phyloP scores from a whole-genome alignment of 2,888 invertebrate genomes.

The Xanthia togata region DNA sequence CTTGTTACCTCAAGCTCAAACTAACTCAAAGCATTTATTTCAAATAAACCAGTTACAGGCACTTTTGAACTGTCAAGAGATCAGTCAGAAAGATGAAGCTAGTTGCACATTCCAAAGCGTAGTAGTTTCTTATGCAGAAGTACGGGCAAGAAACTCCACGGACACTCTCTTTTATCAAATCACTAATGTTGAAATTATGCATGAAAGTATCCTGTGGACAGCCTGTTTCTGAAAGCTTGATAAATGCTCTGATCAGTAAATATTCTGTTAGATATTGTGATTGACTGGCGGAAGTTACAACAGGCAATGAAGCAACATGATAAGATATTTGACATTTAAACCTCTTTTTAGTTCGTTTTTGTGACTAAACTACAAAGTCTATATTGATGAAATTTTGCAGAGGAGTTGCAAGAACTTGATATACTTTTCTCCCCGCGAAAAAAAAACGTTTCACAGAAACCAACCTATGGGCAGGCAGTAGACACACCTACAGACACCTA shows the following conservation, averaged over 20 bases:
- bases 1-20: not conserved
- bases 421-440: not conserved
- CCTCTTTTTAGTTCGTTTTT: not conserved
- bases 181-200: too few relatives aligned
- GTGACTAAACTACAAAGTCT: not conserved
- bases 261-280: not conserved
- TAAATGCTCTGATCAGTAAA: not conserved
- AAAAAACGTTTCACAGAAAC: not conserved
- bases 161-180: too few relatives aligned
- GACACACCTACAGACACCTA: not conserved
- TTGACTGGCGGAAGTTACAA: not conserved
- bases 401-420: not conserved
- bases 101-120: too few relatives aligned
- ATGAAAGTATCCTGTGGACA: not conserved
- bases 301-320: not conserved
- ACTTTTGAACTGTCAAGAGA: too few relatives aligned
- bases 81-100: too few relatives aligned
- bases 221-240: not conserved
- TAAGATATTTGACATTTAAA: not conserved
- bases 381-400: not conserved
- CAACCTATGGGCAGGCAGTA: not conserved
- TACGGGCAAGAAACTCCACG: too few relatives aligned
- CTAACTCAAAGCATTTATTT: too few relatives aligned
- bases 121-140: too few relatives aligned
- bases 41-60: too few relatives aligned